These are phyloP conservation scores for Ryuthela nishihirai DNA, from an alignment of 2,888 invertebrate species.

Conservation along the genomic window DNA sequence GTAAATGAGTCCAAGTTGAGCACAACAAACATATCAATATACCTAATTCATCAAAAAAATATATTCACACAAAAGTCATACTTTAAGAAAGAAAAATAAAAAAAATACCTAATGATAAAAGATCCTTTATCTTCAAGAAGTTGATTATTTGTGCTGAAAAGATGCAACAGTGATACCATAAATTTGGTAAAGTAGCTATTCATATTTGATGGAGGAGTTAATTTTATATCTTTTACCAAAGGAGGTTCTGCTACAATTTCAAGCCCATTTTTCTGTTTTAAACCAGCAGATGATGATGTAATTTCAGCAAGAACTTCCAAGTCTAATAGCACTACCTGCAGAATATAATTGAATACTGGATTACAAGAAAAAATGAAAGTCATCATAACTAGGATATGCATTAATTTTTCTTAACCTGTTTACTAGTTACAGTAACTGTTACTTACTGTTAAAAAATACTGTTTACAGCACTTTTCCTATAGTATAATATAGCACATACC, in stretches of 20 bases:
- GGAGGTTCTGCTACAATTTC: constrained; percentile 32
- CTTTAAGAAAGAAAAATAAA: not conserved
- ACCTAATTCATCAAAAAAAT: not conserved
- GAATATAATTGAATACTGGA: too few relatives aligned
- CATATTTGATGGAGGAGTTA: constrained; percentile 34
- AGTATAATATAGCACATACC: too few relatives aligned
- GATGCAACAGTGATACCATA: constrained; percentile 73
- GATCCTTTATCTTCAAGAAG: constrained; percentile 87
- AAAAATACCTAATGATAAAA: constrained; percentile 81
- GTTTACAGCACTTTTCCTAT: too few relatives aligned
- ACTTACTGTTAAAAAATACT: too few relatives aligned
- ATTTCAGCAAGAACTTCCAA: constrained; percentile 81
- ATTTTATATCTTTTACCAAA: constrained; percentile 22
- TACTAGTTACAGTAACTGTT: too few relatives aligned
- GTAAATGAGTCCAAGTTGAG: too few relatives aligned
- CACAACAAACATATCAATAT: too few relatives aligned
- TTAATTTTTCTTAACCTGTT: too few relatives aligned
- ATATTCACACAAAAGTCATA: not conserved
- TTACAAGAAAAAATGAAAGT: too few relatives aligned
- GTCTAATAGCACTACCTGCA: constrained; percentile 78
- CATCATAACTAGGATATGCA: too few relatives aligned
- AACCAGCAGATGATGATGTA: constrained; percentile 51
- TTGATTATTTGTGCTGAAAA: constrained; percentile 69
- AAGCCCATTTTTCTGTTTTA: constrained; percentile 37
- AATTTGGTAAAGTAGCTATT: constrained; percentile 73